Conservation (phyloP, 2,888 invertebrate genomes). For the Poecilobothrus nobilitatus region DNA sequence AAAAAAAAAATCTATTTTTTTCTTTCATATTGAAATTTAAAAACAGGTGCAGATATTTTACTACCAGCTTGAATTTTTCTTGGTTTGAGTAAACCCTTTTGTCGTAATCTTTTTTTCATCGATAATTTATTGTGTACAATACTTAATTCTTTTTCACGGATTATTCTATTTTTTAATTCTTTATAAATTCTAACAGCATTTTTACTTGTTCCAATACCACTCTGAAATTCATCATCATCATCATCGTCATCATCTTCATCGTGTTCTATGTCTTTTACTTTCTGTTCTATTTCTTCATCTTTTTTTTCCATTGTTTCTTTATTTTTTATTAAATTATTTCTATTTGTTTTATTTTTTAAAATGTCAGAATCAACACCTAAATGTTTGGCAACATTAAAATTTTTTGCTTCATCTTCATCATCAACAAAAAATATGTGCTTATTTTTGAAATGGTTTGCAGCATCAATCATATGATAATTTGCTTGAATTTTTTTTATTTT, state of each 20-base stretch:
- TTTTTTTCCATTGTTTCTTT: background rate
- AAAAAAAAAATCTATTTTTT: slow-evolving; percentile 51
- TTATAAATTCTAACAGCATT: slow-evolving; percentile 58
- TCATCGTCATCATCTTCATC: background rate
- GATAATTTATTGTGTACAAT: slow-evolving; percentile 73
- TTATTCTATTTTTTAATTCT: slow-evolving; percentile 65
- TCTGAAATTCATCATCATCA: no score
- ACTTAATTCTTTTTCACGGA: slow-evolving; percentile 65
- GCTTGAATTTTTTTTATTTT: slow-evolving; percentile 60
- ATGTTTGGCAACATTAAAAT: slow-evolving; percentile 60
- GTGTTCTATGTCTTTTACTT: slow-evolving; percentile 20
- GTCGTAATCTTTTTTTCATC: slow-evolving; percentile 58
- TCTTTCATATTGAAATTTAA: slow-evolving; percentile 71
- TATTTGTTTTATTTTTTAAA: background rate
- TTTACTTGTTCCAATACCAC: slow-evolving; percentile 45
- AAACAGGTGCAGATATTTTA: slow-evolving; percentile 62
- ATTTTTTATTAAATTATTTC: background rate
- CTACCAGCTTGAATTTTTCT: slow-evolving; percentile 56
- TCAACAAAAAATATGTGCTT: slow-evolving; percentile 75
- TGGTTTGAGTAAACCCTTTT: slow-evolving; percentile 56
- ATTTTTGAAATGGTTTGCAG: slow-evolving; percentile 58
- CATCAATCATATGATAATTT: slow-evolving; percentile 72
- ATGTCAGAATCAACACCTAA: slow-evolving; percentile 43
- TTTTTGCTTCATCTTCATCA: slow-evolving; percentile 49
- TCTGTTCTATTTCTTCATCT: slow-evolving; percentile 23